These are phyloP conservation scores for Rattus rattus DNA, from an alignment of 2,113 vertebrate genomes.

Conservation along the genomic window DNA sequence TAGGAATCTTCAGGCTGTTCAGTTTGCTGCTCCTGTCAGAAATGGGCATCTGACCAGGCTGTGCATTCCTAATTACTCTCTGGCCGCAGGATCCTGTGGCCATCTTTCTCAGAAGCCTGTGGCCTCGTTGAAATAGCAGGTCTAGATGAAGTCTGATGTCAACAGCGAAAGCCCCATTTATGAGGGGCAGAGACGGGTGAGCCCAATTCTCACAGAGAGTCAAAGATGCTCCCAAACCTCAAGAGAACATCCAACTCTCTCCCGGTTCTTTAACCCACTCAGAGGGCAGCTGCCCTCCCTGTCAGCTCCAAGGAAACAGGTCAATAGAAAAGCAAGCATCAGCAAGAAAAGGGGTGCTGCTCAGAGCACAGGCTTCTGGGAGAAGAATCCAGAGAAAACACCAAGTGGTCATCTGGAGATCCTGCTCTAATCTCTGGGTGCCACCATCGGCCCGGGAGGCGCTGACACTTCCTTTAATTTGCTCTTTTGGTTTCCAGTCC, in stretches of 20 bases:
- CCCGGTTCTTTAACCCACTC: not conserved
- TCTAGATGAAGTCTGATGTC: not conserved
- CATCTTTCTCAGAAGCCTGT: not conserved
- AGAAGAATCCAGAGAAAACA: slow-evolving; percentile 43
- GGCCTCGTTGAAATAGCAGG: not conserved
- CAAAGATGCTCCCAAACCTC: not conserved
- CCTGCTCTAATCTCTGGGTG: not conserved
- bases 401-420: not conserved
- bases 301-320: slow-evolving; percentile 31
- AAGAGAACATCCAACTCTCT: not conserved
- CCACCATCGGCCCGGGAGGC: not conserved
- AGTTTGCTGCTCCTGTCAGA: not conserved
- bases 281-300: not conserved
- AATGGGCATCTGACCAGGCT: slow-evolving; percentile 32
- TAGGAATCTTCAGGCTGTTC: slow-evolving; percentile 21
- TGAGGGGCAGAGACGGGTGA: not conserved
- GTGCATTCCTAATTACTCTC: not conserved
- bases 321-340: slow-evolving; percentile 38
- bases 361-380: not conserved
- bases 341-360: not conserved
- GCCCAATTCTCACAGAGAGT: not conserved
- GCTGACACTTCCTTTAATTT: not conserved
- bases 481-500: not conserved
- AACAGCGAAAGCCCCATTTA: not conserved
- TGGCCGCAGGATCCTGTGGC: not conserved